A percentile compares a stretch with the other conserved stretches of the same genome.
Conservation (phyloP, 2,888 invertebrate genomes). For the Megaustenia siamemsis region DNA sequence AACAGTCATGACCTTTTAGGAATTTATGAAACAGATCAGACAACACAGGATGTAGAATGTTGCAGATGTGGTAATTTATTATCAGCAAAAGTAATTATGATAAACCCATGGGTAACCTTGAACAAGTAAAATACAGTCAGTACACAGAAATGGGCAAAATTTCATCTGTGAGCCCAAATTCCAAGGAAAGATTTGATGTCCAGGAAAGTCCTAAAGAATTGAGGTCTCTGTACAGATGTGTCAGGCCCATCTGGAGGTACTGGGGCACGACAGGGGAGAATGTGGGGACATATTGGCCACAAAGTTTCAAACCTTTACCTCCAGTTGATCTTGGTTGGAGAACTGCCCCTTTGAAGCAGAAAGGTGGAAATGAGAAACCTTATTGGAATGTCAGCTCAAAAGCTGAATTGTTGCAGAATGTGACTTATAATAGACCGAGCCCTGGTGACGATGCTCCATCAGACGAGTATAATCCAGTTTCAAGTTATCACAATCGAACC, state of each 20-base stretch:
- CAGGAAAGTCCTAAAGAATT: constrained; percentile 33
- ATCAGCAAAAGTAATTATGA: constrained; percentile 11
- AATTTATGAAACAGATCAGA: too few species aligned
- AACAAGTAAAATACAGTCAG: constrained; percentile 65
- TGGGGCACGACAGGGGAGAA: constrained; percentile 29
- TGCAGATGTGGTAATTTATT: too few species aligned
- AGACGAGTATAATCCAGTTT: constrained; percentile 47
- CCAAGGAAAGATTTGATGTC: not conserved
- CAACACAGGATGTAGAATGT: too few species aligned
- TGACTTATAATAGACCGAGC: constrained; percentile 54
- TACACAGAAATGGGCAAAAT: constrained; percentile 71
- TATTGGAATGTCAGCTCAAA: constrained; percentile 87
- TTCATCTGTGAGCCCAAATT: constrained; percentile 26
- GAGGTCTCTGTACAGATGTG: constrained; percentile 53
- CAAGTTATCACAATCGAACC: constrained; percentile 59
- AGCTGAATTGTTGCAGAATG: constrained; percentile 83
- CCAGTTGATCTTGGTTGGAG: constrained; percentile 69
- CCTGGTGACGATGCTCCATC: constrained; percentile 49
- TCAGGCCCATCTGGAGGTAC: constrained; percentile 59
- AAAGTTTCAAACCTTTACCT: constrained; percentile 56
- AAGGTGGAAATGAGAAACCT: constrained; percentile 65
- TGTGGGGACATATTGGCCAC: not conserved
- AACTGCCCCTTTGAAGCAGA: constrained; percentile 64
- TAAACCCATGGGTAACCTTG: constrained; percentile 64
- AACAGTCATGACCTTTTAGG: too few species aligned